These are phyloP conservation scores for Connochaetes taurinus DNA, from an alignment of 2,113 vertebrate species.

Conservation along the genomic window DNA sequence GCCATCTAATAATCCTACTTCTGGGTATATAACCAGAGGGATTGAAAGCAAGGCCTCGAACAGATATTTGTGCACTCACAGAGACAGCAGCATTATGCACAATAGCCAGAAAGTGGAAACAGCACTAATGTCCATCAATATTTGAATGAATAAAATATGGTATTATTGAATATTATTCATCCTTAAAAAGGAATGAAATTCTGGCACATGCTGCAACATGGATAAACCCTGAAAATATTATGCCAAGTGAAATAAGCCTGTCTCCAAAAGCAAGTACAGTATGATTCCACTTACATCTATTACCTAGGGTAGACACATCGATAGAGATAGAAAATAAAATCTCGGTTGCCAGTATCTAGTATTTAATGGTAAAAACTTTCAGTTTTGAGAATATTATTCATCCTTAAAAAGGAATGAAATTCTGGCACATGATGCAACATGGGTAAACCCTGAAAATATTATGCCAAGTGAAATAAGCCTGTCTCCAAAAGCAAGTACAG, in stretches of 20 bases:
- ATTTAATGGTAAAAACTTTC: not conserved
- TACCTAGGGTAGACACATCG: not conserved
- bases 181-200: not conserved
- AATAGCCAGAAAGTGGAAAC: not conserved
- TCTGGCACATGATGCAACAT: not conserved
- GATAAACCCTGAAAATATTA: not conserved
- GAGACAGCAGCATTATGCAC: not conserved
- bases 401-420: not conserved
- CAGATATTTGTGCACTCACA: not conserved
- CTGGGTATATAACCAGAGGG: not conserved
- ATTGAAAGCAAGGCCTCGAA: not conserved
- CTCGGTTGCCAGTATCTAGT: not conserved
- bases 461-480: not conserved
- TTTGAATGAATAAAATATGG: not conserved
- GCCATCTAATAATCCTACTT: not conserved
- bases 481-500: not conserved
- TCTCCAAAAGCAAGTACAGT: not conserved
- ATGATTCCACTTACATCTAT: not conserved
- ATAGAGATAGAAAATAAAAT: not conserved
- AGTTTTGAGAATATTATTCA: not conserved
- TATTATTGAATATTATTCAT: not conserved
- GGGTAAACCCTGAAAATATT: not conserved
- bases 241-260: not conserved
- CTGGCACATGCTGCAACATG: not conserved
- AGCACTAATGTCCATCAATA: not conserved